These are phyloP conservation scores for Columbina picui DNA, from an alignment of 2,113 vertebrate genomes.

Conservation along the genomic window DNA sequence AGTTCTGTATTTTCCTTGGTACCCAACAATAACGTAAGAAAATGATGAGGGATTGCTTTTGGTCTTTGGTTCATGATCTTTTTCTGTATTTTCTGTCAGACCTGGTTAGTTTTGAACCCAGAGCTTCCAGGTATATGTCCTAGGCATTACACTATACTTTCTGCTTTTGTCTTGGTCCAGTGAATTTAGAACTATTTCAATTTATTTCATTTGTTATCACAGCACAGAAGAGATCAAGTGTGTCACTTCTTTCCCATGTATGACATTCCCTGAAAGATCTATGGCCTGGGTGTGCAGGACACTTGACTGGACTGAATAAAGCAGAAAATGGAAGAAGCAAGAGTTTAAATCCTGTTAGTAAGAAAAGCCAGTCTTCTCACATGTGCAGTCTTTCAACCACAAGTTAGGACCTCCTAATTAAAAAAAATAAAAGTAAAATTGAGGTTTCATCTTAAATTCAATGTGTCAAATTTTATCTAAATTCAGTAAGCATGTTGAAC, in stretches of 20 bases:
- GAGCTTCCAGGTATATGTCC: neutral
- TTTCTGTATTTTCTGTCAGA: neutral
- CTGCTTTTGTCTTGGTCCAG: neutral
- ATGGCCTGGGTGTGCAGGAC: neutral
- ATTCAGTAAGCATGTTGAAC: neutral
- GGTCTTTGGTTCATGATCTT: neutral
- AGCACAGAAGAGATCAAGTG: neutral
- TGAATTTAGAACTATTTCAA: neutral
- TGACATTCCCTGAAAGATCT: neutral
- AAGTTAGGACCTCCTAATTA: neutral
- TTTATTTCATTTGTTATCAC: neutral
- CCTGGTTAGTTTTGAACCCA: neutral
- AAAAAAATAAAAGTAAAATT: neutral
- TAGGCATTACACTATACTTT: neutral
- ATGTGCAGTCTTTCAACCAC: neutral
- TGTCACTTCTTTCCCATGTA: neutral
- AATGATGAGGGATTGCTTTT: neutral
- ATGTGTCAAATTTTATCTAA: neutral
- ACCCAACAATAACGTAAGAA: neutral
- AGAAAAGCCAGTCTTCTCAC: neutral
- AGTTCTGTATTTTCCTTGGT: neutral
- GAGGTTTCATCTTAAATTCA: neutral
- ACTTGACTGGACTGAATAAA: neutral
- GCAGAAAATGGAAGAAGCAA: neutral
- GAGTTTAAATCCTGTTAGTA: neutral